Evolutionary conservation across 1,140 invertebrate species (phyloP).

Genomic region (Drosophila bocqueti): DNA sequence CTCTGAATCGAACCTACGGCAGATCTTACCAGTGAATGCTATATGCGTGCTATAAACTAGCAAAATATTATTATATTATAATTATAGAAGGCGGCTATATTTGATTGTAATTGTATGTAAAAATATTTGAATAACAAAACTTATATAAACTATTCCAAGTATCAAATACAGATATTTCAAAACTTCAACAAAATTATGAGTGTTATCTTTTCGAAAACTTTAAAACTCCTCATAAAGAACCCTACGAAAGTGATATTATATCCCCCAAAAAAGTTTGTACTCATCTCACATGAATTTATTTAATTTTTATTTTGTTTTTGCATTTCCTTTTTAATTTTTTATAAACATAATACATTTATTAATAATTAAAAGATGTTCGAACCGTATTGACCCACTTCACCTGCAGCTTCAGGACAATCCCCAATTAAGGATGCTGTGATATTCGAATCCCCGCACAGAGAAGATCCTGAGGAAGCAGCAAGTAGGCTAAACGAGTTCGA

Average conservation of each 20-base stretch:
- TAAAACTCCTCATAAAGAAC: background rate
- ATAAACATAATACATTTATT: constrained; percentile 85
- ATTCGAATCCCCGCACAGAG: background rate
- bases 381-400: constrained; percentile 28
- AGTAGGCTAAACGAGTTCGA: constrained; percentile 42
- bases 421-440: background rate
- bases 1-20: constrained; percentile 31
- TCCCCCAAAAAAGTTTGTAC: constrained; percentile 1
- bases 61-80: constrained; percentile 46
- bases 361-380: constrained; percentile 79
- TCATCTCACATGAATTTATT: constrained; percentile 75
- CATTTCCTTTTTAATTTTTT: constrained; percentile 79
- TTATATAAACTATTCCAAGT: constrained; percentile 80
- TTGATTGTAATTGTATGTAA: constrained; percentile 80
- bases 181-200: constrained; percentile 15
- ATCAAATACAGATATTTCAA: constrained; percentile 78
- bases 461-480: constrained; percentile 6
- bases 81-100: constrained; percentile 63
- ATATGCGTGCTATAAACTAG: constrained; percentile 55
- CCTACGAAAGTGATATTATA: background rate
- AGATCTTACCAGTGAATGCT: constrained; percentile 25
- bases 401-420: constrained; percentile 6
- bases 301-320: constrained; percentile 82
- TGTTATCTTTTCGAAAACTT: background rate
- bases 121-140: constrained; percentile 71